Evolutionary conservation across 2,888 invertebrate genomes (phyloP).

Genomic region (Orthosia cruda): DNA sequence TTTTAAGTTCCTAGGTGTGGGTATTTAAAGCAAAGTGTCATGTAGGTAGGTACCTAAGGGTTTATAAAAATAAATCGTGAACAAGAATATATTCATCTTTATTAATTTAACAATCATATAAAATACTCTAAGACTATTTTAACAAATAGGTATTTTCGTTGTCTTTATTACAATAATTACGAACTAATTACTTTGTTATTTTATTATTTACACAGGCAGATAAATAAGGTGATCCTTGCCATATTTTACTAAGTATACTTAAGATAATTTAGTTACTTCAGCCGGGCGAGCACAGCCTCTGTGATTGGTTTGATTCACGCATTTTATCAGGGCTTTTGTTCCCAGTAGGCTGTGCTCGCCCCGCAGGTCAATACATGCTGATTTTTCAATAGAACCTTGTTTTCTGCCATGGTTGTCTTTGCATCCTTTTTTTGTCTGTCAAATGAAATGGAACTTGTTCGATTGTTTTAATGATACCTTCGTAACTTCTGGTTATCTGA

Average conservation of each 20-base stretch:
- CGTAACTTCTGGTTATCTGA: constrained; percentile 4
- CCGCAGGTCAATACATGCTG: neutral
- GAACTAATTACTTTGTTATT: constrained; percentile 39
- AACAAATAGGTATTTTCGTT: constrained; percentile 68
- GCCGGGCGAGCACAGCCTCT: too few relatives aligned
- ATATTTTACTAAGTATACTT: neutral
- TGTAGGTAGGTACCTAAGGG: neutral
- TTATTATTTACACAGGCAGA: constrained; percentile 42
- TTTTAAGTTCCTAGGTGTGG: neutral
- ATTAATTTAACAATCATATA: constrained; percentile 64
- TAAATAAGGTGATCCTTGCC: neutral
- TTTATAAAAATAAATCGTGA: constrained; percentile 57
- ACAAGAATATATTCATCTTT: constrained; percentile 68
- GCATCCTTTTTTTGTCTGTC: neutral
- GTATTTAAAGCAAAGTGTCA: neutral
- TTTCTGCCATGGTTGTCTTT: neutral
- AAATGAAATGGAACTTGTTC: neutral
- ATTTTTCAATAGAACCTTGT: neutral
- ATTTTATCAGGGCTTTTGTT: too few relatives aligned
- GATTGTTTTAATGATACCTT: neutral
- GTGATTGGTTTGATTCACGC: too few relatives aligned
- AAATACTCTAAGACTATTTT: constrained; percentile 54
- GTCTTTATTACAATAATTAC: constrained; percentile 55
- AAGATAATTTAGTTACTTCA: neutral
- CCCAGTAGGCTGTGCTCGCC: too few relatives aligned